phyloP scores from a whole-genome alignment of 2,113 vertebrate genomes.

The Microtus ochrogaster region DNA sequence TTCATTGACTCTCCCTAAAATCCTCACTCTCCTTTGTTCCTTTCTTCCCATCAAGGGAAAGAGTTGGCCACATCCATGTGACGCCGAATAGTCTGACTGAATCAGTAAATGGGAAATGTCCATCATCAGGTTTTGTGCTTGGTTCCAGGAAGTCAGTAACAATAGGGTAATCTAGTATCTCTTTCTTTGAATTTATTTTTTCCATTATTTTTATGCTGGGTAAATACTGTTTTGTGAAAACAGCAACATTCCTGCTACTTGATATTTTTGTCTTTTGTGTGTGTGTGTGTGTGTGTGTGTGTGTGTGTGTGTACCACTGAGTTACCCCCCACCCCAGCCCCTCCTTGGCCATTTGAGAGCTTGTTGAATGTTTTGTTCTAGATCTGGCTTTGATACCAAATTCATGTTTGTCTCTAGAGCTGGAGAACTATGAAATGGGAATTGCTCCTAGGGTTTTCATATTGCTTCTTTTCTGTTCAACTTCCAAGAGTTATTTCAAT shows the following conservation, averaged over 20 bases:
- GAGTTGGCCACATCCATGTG: not conserved
- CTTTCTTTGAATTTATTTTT: not conserved
- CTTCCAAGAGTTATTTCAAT: not conserved
- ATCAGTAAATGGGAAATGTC: conserved; percentile 26
- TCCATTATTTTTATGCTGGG: not conserved
- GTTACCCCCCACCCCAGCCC: too few relatives aligned
- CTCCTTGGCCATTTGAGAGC: not conserved
- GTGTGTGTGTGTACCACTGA: not conserved
- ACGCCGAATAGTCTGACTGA: not conserved
- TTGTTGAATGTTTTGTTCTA: not conserved
- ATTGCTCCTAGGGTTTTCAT: not conserved
- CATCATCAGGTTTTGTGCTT: not conserved
- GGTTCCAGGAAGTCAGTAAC: conserved; percentile 29
- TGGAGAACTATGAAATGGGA: not conserved
- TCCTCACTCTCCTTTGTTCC: not conserved
- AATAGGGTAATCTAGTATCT: not conserved
- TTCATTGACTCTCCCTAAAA: conserved; percentile 30
- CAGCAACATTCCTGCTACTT: conserved; percentile 20
- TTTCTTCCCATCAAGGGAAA: not conserved
- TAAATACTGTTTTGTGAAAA: conserved; percentile 31
- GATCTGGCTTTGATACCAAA: not conserved
- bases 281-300: too few relatives aligned
- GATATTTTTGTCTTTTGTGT: not conserved
- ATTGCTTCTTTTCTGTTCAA: not conserved
- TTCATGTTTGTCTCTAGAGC: not conserved